phyloP scores from a whole-genome alignment of 1,140 invertebrate genomes.

The Sycophaga agraensis region DNA sequence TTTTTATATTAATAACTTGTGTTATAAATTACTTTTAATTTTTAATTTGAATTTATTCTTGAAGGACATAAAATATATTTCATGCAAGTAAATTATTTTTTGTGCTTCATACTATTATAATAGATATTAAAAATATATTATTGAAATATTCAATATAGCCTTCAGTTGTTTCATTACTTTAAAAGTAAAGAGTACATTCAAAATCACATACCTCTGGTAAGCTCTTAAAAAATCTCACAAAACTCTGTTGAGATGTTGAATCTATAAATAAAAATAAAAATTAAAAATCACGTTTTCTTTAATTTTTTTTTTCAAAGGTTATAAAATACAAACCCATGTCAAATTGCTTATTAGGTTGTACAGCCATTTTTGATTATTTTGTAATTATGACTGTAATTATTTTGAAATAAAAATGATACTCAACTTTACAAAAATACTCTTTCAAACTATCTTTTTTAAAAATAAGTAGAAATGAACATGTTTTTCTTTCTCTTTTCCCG shows the following conservation, averaged over 20 bases:
- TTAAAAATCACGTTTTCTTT: background rate
- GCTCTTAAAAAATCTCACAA: slow-evolving; percentile 61
- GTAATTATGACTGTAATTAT: background rate
- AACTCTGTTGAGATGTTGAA: slow-evolving; percentile 60
- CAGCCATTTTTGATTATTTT: slow-evolving; percentile 35
- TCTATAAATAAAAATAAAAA: slow-evolving; percentile 53
- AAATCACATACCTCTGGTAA: slow-evolving; percentile 61
- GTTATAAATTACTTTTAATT: background rate
- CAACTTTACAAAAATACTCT: too few relatives aligned
- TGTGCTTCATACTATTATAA: background rate
- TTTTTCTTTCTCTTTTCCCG: too few relatives aligned
- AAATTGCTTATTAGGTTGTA: slow-evolving; percentile 44
- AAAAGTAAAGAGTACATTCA: background rate
- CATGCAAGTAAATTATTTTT: too few relatives aligned
- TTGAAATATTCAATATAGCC: background rate
- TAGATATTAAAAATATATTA: background rate
- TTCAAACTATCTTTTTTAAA: too few relatives aligned
- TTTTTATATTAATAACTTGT: slow-evolving; percentile 20
- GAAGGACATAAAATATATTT: background rate
- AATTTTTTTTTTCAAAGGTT: slow-evolving; percentile 7
- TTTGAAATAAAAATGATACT: slow-evolving; percentile 21
- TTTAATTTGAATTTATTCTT: slow-evolving; percentile 1
- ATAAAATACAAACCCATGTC: slow-evolving; percentile 35
- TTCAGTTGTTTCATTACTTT: background rate
- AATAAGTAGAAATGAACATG: too few relatives aligned